A percentile compares a stretch with the other conserved stretches of the same genome.
These are phyloP conservation scores for Chrysolina americana DNA, from an alignment of 2,888 invertebrate genomes.

Conservation along the genomic window DNA sequence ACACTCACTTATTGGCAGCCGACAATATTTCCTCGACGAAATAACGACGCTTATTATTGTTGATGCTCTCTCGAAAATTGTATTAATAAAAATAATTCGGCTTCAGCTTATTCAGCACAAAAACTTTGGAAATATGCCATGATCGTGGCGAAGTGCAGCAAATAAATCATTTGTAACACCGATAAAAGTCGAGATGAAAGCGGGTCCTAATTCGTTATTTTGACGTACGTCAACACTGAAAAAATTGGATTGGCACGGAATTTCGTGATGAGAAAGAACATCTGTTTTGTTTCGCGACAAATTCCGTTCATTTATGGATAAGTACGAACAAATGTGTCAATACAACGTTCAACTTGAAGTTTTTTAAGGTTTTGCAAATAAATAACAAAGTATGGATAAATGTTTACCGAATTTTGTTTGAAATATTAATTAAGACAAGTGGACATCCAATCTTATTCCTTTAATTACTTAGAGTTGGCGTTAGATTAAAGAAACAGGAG, in stretches of 20 bases:
- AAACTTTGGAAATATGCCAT: slow-evolving; percentile 24
- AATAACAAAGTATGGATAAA: too few species aligned
- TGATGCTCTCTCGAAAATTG: background rate
- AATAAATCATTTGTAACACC: slow-evolving; percentile 18
- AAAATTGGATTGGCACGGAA: background rate
- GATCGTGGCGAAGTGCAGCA: background rate
- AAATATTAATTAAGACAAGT: too few species aligned
- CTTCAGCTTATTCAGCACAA: background rate
- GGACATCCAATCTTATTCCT: too few species aligned
- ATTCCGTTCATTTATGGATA: too few species aligned
- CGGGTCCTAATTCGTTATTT: slow-evolving; percentile 19
- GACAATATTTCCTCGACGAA: background rate
- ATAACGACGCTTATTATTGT: background rate
- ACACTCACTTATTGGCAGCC: background rate
- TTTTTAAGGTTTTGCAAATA: too few species aligned
- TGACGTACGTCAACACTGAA: background rate
- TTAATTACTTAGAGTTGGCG: too few species aligned
- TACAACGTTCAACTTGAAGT: too few species aligned
- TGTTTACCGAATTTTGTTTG: too few species aligned
- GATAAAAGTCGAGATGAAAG: slow-evolving; percentile 24
- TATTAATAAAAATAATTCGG: background rate
- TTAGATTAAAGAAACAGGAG: too few species aligned
- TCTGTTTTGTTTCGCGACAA: background rate
- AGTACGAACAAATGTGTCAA: too few species aligned
- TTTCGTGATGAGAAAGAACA: background rate